A percentile compares a stretch with the other conserved stretches of the same genome.
Evolutionary conservation across 2,797 vertebrate species (phyloP).

Genomic region (Hemibagrus guttatus): DNA sequence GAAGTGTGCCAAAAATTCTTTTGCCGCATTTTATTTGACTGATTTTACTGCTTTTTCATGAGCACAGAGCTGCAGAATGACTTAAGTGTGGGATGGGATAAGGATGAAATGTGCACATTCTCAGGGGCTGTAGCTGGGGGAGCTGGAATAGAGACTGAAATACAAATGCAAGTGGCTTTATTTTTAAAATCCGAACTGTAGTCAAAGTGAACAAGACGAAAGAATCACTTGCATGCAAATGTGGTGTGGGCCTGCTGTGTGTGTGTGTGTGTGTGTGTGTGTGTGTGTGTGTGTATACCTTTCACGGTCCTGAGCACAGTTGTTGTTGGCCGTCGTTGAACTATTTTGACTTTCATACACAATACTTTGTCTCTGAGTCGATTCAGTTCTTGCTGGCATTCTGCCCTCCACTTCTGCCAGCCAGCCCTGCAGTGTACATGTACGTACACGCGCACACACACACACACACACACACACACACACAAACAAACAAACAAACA

Average conservation of each 20-base stretch:
- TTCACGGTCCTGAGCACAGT: conserved; percentile 94
- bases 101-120: not conserved
- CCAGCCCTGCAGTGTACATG: conserved; percentile 82
- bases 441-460: conserved; percentile 29
- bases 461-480: conserved; percentile 14
- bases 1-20: not conserved
- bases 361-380: conserved; percentile 81
- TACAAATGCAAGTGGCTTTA: conserved; percentile 50
- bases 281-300: conserved; percentile 84
- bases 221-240: not conserved
- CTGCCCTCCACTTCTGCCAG: conserved; percentile 92
- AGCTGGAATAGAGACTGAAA: not conserved
- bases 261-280: conserved; percentile 22
- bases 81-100: not conserved
- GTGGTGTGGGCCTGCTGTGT: not conserved
- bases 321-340: conserved; percentile 77
- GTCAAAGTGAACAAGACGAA: not conserved
- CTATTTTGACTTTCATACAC: conserved; percentile 85
- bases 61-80: not conserved
- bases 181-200: not conserved
- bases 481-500: conserved; percentile 19
- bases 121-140: not conserved
- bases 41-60: not conserved
- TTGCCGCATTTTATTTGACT: not conserved
- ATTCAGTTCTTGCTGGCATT: conserved; percentile 81